These are phyloP conservation scores for Drosophila vallismaia DNA, from an alignment of 2,888 invertebrate species.

Conservation along the genomic window DNA sequence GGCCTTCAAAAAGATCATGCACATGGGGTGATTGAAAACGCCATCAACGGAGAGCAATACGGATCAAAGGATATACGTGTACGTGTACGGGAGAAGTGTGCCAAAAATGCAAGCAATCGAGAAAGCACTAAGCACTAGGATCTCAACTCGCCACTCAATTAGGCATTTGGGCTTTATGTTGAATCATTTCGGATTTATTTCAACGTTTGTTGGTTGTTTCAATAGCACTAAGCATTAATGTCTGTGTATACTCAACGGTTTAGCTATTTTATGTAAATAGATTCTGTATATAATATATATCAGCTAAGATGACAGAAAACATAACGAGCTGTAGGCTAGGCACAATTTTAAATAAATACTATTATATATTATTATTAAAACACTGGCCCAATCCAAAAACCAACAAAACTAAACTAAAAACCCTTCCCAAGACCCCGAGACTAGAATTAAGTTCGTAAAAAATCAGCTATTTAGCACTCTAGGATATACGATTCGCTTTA, in stretches of 20 bases:
- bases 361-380: not conserved
- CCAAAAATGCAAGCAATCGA: constrained; percentile 33
- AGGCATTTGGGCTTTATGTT: constrained; percentile 17
- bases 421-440: not conserved
- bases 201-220: constrained; percentile 2
- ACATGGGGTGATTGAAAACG: constrained; percentile 85
- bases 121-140: constrained; percentile 11
- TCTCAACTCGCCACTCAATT: constrained; percentile 33
- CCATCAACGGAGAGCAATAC: not conserved
- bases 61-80: not conserved
- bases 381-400: not conserved
- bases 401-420: not conserved
- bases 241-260: constrained; percentile 7
- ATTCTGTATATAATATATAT: constrained; percentile 26
- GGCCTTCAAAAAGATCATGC: constrained; percentile 97
- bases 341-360: constrained; percentile 50
- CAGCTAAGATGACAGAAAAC: not conserved
- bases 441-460: constrained; percentile 20
- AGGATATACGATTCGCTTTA: constrained; percentile 23
- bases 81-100: constrained; percentile 10
- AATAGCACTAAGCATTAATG: constrained; percentile 12
- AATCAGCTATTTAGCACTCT: constrained; percentile 11
- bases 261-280: constrained; percentile 35
- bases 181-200: not conserved
- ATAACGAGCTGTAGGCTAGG: constrained; percentile 60